Conservation (phyloP, 2,113 vertebrate species). For the Engystomops pustulosus region DNA sequence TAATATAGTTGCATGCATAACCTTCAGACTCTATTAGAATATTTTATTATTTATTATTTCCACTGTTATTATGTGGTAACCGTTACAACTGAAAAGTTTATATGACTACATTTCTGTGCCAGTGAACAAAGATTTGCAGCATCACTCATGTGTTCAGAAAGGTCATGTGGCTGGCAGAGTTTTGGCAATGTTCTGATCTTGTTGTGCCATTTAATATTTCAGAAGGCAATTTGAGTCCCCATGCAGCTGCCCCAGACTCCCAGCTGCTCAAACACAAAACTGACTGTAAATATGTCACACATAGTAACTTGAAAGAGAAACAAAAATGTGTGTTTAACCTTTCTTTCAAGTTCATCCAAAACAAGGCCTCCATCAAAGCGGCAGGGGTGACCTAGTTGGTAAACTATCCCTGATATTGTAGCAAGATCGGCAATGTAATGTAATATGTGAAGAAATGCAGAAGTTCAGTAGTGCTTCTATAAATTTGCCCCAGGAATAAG, state of each 20-base stretch:
- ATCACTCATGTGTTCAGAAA: neutral
- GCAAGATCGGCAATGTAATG: conserved; percentile 1
- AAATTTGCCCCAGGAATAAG: neutral
- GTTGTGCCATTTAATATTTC: conserved; percentile 44
- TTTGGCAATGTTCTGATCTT: conserved; percentile 8
- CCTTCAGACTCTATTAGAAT: too few species aligned
- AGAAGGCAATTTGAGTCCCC: conserved; percentile 10
- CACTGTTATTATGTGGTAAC: neutral
- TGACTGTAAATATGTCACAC: conserved; percentile 44
- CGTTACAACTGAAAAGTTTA: neutral
- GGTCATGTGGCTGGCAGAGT: conserved; percentile 29
- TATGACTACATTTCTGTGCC: neutral
- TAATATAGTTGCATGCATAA: too few species aligned
- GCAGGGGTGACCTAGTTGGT: conserved; percentile 1
- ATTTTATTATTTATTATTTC: neutral
- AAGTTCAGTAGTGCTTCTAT: neutral
- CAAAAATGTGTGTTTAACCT: conserved; percentile 57
- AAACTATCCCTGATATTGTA: neutral
- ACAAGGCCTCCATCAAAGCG: conserved; percentile 43
- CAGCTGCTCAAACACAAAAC: conserved; percentile 52
- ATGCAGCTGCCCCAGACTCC: conserved; percentile 44
- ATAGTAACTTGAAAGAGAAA: conserved; percentile 44
- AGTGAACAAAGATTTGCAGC: neutral
- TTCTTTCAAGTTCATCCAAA: conserved; percentile 48
- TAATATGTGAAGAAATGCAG: conserved; percentile 22